A percentile compares a stretch with the other conserved stretches of the same genome.
These are phyloP conservation scores for Actinostola sp. DNA, from an alignment of 92 coral and sea anemone species.

Conservation along the genomic window DNA sequence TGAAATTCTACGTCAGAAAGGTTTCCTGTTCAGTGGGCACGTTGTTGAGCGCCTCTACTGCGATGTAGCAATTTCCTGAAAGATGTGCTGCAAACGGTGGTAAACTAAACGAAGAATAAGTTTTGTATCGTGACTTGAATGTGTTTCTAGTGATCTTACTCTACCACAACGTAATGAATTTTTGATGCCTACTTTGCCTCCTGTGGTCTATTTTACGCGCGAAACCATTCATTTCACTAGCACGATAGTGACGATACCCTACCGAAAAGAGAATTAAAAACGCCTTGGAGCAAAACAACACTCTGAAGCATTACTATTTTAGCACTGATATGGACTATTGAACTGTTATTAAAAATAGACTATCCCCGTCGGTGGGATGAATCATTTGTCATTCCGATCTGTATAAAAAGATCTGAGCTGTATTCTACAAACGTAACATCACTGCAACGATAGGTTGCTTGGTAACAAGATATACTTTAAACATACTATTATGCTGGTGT, in stretches of 20 bases:
- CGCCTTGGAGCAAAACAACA: neutral
- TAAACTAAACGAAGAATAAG: neutral
- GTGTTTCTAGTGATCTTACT: conserved; percentile 6
- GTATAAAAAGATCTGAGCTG: neutral
- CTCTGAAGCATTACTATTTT: neutral
- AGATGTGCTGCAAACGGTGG: neutral
- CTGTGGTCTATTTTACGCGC: conserved; percentile 6
- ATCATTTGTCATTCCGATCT: too few relatives aligned
- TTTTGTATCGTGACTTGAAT: neutral
- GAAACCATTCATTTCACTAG: conserved; percentile 2
- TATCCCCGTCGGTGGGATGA: too few relatives aligned
- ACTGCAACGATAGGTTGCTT: neutral
- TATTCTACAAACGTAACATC: neutral
- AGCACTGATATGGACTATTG: too few relatives aligned
- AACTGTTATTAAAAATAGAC: too few relatives aligned
- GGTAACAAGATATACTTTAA: neutral
- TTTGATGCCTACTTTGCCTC: conserved; percentile 2
- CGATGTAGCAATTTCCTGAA: neutral
- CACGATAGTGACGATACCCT: neutral
- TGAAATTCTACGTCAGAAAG: neutral
- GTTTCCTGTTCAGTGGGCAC: neutral
- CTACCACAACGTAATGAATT: conserved; percentile 7
- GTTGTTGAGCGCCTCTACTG: neutral
- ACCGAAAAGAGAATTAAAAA: neutral
- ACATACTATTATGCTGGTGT: neutral